Conservation (phyloP, 2,797 vertebrate species). For the Chaetophractus vellerosus region DNA sequence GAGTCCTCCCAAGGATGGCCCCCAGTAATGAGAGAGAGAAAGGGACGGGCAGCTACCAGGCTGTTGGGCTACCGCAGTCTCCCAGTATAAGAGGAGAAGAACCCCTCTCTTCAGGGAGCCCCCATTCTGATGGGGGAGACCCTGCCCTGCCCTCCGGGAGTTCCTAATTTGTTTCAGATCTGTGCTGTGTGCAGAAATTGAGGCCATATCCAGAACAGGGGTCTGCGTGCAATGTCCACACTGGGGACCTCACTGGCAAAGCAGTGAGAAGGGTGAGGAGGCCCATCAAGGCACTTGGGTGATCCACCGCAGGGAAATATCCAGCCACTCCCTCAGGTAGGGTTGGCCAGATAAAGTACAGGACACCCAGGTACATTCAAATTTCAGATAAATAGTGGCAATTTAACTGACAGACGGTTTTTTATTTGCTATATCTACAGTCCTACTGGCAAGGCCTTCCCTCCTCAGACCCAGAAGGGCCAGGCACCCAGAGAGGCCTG, state of each 20-base stretch:
- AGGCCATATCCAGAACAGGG: background rate
- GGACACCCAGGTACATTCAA: background rate
- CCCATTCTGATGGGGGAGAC: background rate
- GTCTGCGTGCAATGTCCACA: background rate
- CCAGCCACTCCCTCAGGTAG: background rate
- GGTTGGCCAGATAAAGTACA: background rate
- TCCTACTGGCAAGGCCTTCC: background rate
- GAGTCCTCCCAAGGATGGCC: background rate
- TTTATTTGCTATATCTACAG: background rate
- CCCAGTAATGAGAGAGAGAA: background rate
- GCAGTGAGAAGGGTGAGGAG: background rate
- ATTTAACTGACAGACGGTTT: background rate
- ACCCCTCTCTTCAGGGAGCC: background rate
- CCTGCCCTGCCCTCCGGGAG: background rate
- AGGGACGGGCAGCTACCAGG: background rate
- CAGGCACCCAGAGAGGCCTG: background rate
- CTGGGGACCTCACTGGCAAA: background rate
- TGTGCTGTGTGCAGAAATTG: background rate
- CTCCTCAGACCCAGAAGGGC: background rate
- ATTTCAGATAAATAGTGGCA: constrained; percentile 28
- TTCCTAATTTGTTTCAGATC: background rate
- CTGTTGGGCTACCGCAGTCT: background rate
- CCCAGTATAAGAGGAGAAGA: background rate
- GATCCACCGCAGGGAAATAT: background rate
- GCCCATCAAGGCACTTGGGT: background rate